Conservation (phyloP, 92 coral and sea anemone genomes). For the Paramuricea clavata region DNA sequence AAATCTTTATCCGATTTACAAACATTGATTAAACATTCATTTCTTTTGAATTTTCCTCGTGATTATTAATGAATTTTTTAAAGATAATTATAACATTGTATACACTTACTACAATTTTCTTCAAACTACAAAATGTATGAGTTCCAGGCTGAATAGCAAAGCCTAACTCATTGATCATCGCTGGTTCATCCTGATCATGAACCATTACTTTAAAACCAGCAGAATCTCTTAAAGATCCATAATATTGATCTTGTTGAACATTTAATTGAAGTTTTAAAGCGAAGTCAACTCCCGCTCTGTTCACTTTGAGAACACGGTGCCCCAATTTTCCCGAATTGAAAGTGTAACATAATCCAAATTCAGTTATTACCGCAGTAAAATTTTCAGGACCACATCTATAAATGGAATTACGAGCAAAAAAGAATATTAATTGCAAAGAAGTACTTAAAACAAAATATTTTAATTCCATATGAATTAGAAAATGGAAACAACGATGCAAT, state of each 20-base stretch:
- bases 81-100: neutral
- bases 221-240: constrained; percentile 94
- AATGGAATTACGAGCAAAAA: neutral
- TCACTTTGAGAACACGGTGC: constrained; percentile 87
- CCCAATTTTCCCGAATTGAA: constrained; percentile 88
- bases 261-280: constrained; percentile 90
- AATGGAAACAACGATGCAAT: no score
- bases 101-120: constrained; percentile 86
- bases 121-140: constrained; percentile 94
- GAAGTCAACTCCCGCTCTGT: constrained; percentile 97
- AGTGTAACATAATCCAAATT: constrained; percentile 95
- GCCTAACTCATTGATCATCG: constrained; percentile 98
- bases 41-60: no score
- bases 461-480: no score
- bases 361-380: constrained; percentile 96
- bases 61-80: no score
- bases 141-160: constrained; percentile 99
- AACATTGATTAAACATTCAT: no score
- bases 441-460: no score
- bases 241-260: constrained; percentile 98
- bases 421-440: neutral
- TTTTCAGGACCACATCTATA: constrained; percentile 95
- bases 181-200: constrained; percentile 98
- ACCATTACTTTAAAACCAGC: constrained; percentile 99
- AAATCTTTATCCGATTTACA: no score